Conservation (phyloP, 2,113 vertebrate genomes). For the Nannospalax galili region DNA sequence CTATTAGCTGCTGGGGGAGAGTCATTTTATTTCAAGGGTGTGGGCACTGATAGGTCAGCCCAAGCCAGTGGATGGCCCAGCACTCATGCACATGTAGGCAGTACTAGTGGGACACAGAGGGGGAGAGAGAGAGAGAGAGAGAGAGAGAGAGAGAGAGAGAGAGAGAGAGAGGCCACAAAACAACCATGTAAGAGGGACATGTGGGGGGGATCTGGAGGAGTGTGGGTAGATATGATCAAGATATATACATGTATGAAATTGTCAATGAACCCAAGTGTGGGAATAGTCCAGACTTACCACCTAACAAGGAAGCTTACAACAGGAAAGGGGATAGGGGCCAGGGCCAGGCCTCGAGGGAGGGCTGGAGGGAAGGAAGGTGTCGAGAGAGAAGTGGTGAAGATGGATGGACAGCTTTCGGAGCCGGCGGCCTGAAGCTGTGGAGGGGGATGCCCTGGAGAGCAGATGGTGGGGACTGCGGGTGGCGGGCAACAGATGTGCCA, state of each 20-base stretch:
- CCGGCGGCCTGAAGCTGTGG: not conserved
- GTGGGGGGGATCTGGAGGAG: too few species aligned
- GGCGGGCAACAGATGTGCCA: slow-evolving; percentile 92
- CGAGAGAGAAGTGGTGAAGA: slow-evolving; percentile 66
- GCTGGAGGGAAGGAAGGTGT: slow-evolving; percentile 6
- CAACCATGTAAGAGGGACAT: too few species aligned
- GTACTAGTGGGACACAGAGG: too few species aligned
- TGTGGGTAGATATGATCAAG: not conserved
- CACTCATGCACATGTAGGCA: not conserved
- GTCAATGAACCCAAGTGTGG: not conserved
- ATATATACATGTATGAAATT: not conserved
- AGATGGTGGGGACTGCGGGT: slow-evolving; percentile 92
- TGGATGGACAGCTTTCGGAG: slow-evolving; percentile 48
- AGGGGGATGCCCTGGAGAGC: slow-evolving; percentile 80
- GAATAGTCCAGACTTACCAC: not conserved
- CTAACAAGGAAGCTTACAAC: slow-evolving; percentile 50
- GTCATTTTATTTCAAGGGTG: too few species aligned
- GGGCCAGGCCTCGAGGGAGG: slow-evolving; percentile 15
- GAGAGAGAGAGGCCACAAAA: too few species aligned
- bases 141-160: too few species aligned
- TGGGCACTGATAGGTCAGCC: not conserved
- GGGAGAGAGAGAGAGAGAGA: too few species aligned
- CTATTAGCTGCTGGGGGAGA: not conserved
- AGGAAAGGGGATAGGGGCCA: not conserved
- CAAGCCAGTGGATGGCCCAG: accelerated